Conservation (phyloP, 2,113 vertebrate genomes). For the Bubo bubo region DNA sequence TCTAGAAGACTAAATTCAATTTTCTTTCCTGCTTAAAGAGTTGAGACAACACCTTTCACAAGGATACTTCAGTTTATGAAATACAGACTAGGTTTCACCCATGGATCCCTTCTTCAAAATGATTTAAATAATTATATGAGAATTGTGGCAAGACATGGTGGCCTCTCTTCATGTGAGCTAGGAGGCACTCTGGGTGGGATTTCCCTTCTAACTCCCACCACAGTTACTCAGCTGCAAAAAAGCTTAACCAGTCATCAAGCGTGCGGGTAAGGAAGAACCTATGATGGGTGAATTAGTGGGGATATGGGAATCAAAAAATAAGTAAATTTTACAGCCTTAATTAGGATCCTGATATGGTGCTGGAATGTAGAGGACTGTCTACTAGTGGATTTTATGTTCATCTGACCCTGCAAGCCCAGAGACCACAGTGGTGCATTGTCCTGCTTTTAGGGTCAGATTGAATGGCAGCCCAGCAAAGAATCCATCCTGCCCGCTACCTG, state of each 20-base stretch:
- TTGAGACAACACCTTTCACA: background rate
- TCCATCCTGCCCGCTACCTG: background rate
- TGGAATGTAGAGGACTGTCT: background rate
- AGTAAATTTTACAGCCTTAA: background rate
- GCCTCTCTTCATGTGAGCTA: background rate
- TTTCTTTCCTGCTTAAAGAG: background rate
- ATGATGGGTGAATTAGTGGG: background rate
- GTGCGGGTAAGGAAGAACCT: background rate
- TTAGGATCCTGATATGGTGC: background rate
- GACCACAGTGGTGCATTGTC: background rate
- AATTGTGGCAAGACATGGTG: background rate
- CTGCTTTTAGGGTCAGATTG: background rate
- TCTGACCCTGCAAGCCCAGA: background rate
- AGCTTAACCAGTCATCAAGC: background rate
- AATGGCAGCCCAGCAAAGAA: background rate
- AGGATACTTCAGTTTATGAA: background rate
- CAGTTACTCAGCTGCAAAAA: background rate
- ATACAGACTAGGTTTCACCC: background rate
- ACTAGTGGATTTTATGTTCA: background rate
- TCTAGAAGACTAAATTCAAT: background rate
- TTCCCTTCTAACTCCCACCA: background rate
- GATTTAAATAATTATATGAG: background rate
- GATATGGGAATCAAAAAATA: conserved; percentile 2
- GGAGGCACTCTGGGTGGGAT: background rate
- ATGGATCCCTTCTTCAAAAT: background rate